Percentiles rank a stretch among this genome's conserved stretches.
Evolutionary conservation across 2,888 invertebrate genomes (phyloP).

Genomic region (Drosophila birchii): DNA sequence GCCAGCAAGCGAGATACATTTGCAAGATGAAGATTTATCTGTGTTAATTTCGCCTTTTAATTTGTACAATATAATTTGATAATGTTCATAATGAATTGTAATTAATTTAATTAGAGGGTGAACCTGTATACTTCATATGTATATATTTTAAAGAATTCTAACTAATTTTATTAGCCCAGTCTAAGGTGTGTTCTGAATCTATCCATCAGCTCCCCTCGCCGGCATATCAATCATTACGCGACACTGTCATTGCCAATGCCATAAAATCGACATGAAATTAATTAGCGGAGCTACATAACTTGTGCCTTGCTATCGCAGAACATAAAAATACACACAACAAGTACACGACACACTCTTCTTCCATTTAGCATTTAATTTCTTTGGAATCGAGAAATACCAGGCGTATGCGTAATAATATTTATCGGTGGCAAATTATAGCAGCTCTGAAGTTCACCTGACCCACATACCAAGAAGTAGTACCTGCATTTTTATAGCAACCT

Average conservation of each 20-base stretch:
- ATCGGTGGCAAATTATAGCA: conserved; percentile 27
- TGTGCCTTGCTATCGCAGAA: conserved; percentile 27
- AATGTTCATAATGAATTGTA: conserved; percentile 26
- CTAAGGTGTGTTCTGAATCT: conserved; percentile 16
- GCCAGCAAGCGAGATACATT: conserved; percentile 30
- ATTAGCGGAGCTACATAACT: conserved; percentile 56
- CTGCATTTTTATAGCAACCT: conserved; percentile 7
- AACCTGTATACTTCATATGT: background rate
- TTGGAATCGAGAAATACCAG: conserved; percentile 48
- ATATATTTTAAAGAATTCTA: background rate
- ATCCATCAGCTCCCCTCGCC: conserved; percentile 9
- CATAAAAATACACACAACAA: conserved; percentile 12
- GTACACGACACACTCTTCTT: conserved; percentile 10
- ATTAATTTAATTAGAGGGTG: conserved; percentile 31
- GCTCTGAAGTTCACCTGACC: conserved; percentile 39
- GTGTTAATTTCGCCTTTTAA: conserved; percentile 51
- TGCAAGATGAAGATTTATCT: conserved; percentile 34
- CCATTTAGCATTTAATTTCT: conserved; percentile 34
- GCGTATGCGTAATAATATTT: conserved; percentile 50
- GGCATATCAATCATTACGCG: conserved; percentile 35
- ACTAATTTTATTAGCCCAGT: conserved; percentile 8
- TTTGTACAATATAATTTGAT: conserved; percentile 33
- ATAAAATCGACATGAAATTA: conserved; percentile 62
- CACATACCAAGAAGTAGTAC: conserved; percentile 38
- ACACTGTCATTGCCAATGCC: conserved; percentile 37